Percentiles rank a stretch among this genome's conserved stretches.
These are phyloP conservation scores for Habroteleia sp. DNA, from an alignment of 2,888 invertebrate genomes.

Conservation along the genomic window DNA sequence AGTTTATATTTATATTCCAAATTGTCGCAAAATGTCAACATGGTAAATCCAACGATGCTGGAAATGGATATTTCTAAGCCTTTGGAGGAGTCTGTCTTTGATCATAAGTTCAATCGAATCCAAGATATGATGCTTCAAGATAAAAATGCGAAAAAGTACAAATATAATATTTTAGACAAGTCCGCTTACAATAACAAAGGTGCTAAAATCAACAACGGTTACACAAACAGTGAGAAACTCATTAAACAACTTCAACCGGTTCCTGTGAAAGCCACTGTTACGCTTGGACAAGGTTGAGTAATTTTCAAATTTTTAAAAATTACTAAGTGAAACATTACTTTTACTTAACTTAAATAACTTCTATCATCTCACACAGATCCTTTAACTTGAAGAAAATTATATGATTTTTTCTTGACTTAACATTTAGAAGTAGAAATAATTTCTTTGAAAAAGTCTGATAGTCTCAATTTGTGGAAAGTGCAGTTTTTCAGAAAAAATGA, in stretches of 20 bases:
- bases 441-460: too few relatives aligned
- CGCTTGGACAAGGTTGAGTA: conserved; percentile 76
- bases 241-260: conserved; percentile 81
- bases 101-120: conserved; percentile 64
- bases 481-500: too few relatives aligned
- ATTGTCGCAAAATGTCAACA: conserved; percentile 81
- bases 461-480: too few relatives aligned
- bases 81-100: conserved; percentile 70
- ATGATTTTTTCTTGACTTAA: too few relatives aligned
- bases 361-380: too few relatives aligned
- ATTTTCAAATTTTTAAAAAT: too few relatives aligned
- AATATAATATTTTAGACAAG: conserved; percentile 53
- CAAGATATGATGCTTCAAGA: conserved; percentile 61
- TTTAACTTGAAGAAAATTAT: too few relatives aligned
- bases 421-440: too few relatives aligned
- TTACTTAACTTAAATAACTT: too few relatives aligned
- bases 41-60: conserved; percentile 79
- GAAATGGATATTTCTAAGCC: conserved; percentile 66
- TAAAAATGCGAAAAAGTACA: conserved; percentile 63
- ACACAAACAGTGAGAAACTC: conserved; percentile 81
- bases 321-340: too few relatives aligned
- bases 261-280: conserved; percentile 73
- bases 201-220: conserved; percentile 68
- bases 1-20: conserved; percentile 88
- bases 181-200: conserved; percentile 65